Evolutionary conservation across 1,140 invertebrate species (phyloP).

Genomic region (Cryptotermes secundus): DNA sequence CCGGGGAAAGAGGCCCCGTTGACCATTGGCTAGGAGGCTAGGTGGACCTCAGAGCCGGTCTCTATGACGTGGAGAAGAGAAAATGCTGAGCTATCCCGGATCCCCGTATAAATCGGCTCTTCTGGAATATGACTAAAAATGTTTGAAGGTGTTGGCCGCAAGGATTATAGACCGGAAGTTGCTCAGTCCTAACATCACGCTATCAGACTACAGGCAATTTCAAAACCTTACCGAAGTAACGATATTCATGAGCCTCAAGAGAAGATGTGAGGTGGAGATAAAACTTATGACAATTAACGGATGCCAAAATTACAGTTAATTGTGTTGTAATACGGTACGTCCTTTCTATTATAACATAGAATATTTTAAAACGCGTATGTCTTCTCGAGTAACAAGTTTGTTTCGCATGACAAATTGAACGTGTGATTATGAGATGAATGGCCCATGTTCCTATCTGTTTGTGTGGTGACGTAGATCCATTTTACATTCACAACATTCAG

Average conservation of each 20-base stretch:
- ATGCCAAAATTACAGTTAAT: conserved; percentile 16
- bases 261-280: neutral
- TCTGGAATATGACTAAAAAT: neutral
- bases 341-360: neutral
- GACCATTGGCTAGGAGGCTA: too few relatives aligned
- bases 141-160: neutral
- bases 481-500: neutral
- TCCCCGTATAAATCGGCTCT: too few relatives aligned
- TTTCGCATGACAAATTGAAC: neutral
- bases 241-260: conserved; percentile 3
- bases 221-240: neutral
- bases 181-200: neutral
- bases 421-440: neutral
- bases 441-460: neutral
- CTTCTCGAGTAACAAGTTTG: neutral
- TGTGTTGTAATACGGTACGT: conserved; percentile 9
- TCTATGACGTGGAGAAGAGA: too few relatives aligned
- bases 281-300: conserved; percentile 10
- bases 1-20: too few relatives aligned
- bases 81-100: too few relatives aligned
- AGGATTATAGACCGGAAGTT: neutral
- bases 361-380: neutral
- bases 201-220: neutral
- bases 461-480: neutral
- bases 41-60: too few relatives aligned